Evolutionary conservation across 1,140 invertebrate species (phyloP).

Genomic region (Heliothis virescens): DNA sequence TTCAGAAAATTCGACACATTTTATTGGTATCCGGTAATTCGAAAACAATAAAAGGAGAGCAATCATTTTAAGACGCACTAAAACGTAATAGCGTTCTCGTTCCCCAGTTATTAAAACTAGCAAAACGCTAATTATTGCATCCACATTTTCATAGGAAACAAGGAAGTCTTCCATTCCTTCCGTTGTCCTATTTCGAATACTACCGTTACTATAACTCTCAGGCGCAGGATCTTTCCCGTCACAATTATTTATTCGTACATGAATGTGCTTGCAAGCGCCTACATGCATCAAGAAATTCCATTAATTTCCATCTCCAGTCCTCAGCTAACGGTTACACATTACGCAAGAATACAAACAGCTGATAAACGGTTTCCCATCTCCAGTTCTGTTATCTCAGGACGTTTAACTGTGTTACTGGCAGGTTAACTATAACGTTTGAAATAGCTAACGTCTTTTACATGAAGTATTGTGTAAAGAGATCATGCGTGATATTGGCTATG

Average conservation of each 20-base stretch:
- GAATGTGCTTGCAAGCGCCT: slow-evolving; percentile 30
- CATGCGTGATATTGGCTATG: no score
- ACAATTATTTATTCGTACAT: slow-evolving; percentile 32
- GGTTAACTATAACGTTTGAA: neutral
- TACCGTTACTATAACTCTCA: slow-evolving; percentile 7
- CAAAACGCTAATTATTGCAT: neutral
- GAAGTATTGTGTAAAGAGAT: no score
- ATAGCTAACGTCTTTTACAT: neutral
- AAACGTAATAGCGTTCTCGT: slow-evolving; percentile 8
- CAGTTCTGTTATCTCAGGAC: slow-evolving; percentile 21
- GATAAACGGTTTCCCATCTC: slow-evolving; percentile 38
- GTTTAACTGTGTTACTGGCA: slow-evolving; percentile 17
- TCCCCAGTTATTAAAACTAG: neutral
- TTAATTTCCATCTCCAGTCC: slow-evolving; percentile 37
- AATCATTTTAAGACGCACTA: slow-evolving; percentile 10
- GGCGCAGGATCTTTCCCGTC: slow-evolving; percentile 21
- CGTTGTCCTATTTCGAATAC: neutral
- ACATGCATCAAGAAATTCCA: slow-evolving; percentile 36
- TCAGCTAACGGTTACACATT: slow-evolving; percentile 32
- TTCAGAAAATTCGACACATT: neutral
- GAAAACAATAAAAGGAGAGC: slow-evolving; percentile 12
- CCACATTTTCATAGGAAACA: neutral
- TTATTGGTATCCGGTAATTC: neutral
- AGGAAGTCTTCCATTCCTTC: neutral
- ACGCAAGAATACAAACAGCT: slow-evolving; percentile 37